Percentiles rank a stretch among this genome's conserved stretches.
These are phyloP conservation scores for Crotalus viridis DNA, from an alignment of 2,113 vertebrate species.

Conservation along the genomic window DNA sequence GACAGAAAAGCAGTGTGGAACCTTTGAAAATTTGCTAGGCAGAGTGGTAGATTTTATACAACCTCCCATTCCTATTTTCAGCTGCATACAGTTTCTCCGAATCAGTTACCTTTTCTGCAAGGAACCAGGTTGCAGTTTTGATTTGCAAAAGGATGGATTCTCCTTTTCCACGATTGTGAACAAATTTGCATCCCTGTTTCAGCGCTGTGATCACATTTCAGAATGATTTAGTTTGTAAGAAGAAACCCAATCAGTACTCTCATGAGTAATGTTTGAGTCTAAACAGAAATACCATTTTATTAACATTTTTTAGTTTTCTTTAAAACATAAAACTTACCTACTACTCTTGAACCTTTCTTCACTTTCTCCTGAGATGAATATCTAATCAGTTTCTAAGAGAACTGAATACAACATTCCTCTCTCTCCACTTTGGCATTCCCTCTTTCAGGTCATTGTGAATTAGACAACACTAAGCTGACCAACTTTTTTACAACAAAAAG, in stretches of 20 bases:
- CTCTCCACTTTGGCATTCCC: neutral
- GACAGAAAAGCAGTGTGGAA: neutral
- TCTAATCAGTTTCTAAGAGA: neutral
- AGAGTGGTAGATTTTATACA: neutral
- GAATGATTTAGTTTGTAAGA: neutral
- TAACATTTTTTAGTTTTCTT: neutral
- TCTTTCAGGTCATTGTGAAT: neutral
- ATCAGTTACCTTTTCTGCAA: neutral
- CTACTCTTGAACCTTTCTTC: neutral
- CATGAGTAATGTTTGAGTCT: neutral
- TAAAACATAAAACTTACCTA: neutral
- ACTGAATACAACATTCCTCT: neutral
- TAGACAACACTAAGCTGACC: neutral
- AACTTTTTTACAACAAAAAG: too few species aligned
- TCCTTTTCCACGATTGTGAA: neutral
- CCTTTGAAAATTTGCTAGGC: neutral
- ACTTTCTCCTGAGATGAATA: neutral
- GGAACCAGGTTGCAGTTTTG: neutral
- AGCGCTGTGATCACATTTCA: neutral
- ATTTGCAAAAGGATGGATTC: neutral
- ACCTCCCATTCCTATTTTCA: neutral
- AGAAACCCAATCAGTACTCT: neutral
- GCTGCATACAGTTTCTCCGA: neutral
- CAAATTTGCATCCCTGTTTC: neutral
- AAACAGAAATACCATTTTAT: neutral